A percentile compares a stretch with the other conserved stretches of the same genome.
Evolutionary conservation across 92 coral and sea anemone species (phyloP).

Genomic region (Virgularia gustaviana): DNA sequence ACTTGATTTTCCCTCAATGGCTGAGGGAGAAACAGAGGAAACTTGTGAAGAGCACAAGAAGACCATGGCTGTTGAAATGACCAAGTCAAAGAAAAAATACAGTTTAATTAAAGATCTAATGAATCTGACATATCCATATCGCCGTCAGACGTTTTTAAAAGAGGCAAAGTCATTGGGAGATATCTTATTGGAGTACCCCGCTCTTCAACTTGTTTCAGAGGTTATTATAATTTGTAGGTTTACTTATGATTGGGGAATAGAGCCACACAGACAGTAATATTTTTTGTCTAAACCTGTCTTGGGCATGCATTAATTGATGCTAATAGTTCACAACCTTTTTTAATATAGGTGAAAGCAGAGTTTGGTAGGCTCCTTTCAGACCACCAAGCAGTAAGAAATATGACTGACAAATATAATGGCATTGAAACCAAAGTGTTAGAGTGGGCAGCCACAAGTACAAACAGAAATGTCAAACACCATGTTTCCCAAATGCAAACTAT

Average conservation of each 20-base stretch:
- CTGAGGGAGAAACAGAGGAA: constrained; percentile 52
- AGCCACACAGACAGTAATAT: background rate
- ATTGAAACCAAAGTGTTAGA: constrained; percentile 15
- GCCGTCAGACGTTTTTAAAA: constrained; percentile 20
- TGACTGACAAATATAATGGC: constrained; percentile 21
- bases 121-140: constrained; percentile 41
- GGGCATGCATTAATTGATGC: background rate
- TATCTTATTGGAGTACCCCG: constrained; percentile 36
- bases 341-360: constrained; percentile 38
- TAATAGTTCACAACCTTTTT: background rate
- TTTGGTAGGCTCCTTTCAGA: constrained; percentile 37
- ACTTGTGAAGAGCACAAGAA: constrained; percentile 46
- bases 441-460: constrained; percentile 21
- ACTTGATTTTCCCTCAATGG: constrained; percentile 16
- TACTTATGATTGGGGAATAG: background rate
- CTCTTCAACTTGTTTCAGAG: constrained; percentile 38
- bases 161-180: constrained; percentile 20
- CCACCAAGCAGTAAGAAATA: constrained; percentile 13
- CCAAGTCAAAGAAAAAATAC: constrained; percentile 34
- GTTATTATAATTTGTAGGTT: constrained; percentile 2
- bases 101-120: constrained; percentile 37
- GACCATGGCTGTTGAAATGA: constrained; percentile 43
- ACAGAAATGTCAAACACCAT: background rate
- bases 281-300: background rate
- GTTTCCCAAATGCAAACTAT: constrained; percentile 21